phyloP scores from a whole-genome alignment of 1,140 invertebrate genomes.

The Drosophila fuyamai region DNA sequence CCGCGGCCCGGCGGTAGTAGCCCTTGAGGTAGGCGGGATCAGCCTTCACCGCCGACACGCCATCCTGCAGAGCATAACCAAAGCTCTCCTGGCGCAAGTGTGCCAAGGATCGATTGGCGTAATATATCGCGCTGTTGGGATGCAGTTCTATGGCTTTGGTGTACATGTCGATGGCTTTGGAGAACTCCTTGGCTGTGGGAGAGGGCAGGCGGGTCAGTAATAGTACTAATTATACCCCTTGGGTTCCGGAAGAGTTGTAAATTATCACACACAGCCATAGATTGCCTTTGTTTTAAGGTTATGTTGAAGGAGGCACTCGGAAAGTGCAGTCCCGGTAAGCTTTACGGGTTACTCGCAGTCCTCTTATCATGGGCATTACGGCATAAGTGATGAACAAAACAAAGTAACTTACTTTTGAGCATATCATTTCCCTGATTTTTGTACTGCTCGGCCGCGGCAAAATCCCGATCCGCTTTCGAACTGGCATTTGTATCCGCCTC shows the following conservation, averaged over 20 bases:
- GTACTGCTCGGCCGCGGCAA: constrained; percentile 88
- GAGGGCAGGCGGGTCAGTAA: constrained; percentile 9
- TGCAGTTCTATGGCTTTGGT: constrained; percentile 95
- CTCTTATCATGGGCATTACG: neutral
- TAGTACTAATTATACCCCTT: constrained; percentile 32
- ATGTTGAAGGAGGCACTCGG: constrained; percentile 48
- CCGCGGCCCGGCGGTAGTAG: constrained; percentile 97
- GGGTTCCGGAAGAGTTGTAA: constrained; percentile 26
- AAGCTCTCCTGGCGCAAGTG: constrained; percentile 97
- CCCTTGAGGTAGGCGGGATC: constrained; percentile 97
- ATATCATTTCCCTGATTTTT: constrained; percentile 94
- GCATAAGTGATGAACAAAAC: neutral
- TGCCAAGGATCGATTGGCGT: constrained; percentile 97
- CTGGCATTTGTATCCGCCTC: constrained; percentile 47
- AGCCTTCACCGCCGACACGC: constrained; percentile 94
- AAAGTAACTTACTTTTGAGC: constrained; percentile 91
- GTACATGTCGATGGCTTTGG: constrained; percentile 95
- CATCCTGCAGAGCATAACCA: constrained; percentile 96
- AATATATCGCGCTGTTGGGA: constrained; percentile 93
- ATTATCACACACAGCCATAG: constrained; percentile 59
- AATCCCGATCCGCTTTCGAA: constrained; percentile 52
- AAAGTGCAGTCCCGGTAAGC: constrained; percentile 9
- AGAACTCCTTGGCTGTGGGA: constrained; percentile 94
- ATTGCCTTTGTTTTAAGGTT: constrained; percentile 57
- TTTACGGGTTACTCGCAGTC: neutral